Evolutionary conservation across 2,888 invertebrate species (phyloP), one percentile per base, ranked within the genome.

Genomic region (Dicyrtomina minuta): DNA sequence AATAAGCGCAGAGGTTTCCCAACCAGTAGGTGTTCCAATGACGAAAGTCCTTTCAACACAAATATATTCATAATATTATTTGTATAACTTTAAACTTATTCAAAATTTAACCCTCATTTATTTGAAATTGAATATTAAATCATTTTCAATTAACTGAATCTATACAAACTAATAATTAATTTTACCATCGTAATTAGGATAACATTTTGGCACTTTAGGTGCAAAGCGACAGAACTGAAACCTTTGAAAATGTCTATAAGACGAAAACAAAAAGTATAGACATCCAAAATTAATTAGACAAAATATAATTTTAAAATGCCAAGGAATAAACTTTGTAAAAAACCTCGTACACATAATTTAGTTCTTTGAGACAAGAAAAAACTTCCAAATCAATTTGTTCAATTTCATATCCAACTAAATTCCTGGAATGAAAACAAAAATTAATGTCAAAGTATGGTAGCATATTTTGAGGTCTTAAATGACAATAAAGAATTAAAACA

Each of bases 181-280:
- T 75, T 81, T 81, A 81, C 88, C 89, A 79, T 89, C 88, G 15
- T 86, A 85, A 26, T 83, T 82, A 0, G 89, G 89, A 41, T 82
- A 82, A 76, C 89, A 89, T 75, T 84, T 83, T 61, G 83, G 82
- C 6, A 87, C 86, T 49, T 82, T 81, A 0, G 87, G 86, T 0
- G 86, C 86, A 80, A 84, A 87, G 2, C 85, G 84, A 77, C 89
- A 89, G 79, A 86, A 88, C 75, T 85, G 84, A 79, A 88, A 89
- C 55, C 85, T 85, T 73, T 86, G 85, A 73, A 88, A 88, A 74
- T 87, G 39, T n/a, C 75, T 75, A 41, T 20, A 2, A 55, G 12
- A 58, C 13, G 24, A 20, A 59, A 69, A 33, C n/a, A 51, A 22
- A 27, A 60, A 8, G 24, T 22, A 15, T 41, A 12, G 43, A 27